Evolutionary conservation across 2,797 vertebrate genomes (phyloP).

Genomic region (Neomorphus geoffroyi): DNA sequence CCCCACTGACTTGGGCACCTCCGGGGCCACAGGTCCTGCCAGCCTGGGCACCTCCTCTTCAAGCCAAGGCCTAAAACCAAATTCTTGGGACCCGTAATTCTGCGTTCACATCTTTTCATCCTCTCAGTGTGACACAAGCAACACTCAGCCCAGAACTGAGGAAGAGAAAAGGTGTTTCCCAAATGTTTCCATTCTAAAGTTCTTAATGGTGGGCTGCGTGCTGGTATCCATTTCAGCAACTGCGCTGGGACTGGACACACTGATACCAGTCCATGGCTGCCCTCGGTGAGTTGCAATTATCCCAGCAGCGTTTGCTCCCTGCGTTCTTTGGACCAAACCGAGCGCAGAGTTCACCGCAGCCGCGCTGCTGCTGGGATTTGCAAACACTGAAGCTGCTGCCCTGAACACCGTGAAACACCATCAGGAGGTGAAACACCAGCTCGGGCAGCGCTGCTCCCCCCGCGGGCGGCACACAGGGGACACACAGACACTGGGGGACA

Average conservation of each 20-base stretch:
- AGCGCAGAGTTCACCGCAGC: not conserved
- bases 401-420: rapidly evolving
- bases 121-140: rapidly evolving
- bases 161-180: not conserved
- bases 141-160: not conserved
- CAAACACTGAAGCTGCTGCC: rapidly evolving
- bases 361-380: rapidly evolving
- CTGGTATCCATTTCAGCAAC: rapidly evolving
- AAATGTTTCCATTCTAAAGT: not conserved
- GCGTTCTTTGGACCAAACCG: not conserved
- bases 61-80: not conserved
- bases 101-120: rapidly evolving
- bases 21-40: not conserved
- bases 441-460: no score
- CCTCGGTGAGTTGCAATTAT: rapidly evolving
- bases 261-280: rapidly evolving
- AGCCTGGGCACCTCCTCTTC: not conserved
- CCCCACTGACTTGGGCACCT: no score
- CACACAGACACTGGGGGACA: no score
- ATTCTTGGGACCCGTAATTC: not conserved
- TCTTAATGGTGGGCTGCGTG: rapidly evolving
- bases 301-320: rapidly evolving
- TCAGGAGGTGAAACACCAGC: rapidly evolving
- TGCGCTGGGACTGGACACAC: rapidly evolving
- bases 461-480: no score